phyloP scores from a whole-genome alignment of 2,797 vertebrate genomes.

The Chaetophractus vellerosus region DNA sequence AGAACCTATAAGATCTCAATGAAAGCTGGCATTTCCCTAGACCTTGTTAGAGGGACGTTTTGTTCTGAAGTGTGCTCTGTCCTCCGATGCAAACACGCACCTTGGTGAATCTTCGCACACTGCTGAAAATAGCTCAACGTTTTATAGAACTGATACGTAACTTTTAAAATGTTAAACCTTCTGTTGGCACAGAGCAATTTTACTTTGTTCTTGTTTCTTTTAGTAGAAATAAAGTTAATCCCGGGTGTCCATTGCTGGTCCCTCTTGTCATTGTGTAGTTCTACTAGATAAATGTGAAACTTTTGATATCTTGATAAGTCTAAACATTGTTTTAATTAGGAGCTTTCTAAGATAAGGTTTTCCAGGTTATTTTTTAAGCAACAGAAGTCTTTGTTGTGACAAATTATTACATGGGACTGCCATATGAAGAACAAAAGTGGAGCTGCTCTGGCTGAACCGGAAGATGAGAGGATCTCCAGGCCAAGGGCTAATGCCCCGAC shows the following conservation, averaged over 20 bases:
- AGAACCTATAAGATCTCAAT: not conserved
- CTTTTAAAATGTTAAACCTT: conserved; percentile 4
- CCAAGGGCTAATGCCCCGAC: not conserved
- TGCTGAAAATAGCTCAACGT: conserved; percentile 35
- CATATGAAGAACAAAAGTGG: not conserved
- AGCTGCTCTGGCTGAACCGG: not conserved
- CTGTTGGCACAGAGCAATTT: conserved; percentile 21
- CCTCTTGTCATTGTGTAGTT: not conserved
- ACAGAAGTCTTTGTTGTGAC: not conserved
- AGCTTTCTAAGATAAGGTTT: not conserved
- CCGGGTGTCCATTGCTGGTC: not conserved
- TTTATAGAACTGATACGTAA: not conserved
- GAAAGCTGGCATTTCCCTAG: conserved; percentile 7
- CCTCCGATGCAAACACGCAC: not conserved
- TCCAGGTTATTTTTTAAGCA: conserved; percentile 5
- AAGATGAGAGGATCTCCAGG: too few relatives aligned
- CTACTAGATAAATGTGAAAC: not conserved
- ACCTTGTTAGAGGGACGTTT: not conserved
- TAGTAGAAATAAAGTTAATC: not conserved
- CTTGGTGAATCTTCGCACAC: conserved; percentile 8
- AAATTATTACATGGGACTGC: not conserved
- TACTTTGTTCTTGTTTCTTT: not conserved
- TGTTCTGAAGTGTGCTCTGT: conserved; percentile 36
- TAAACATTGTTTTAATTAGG: conserved; percentile 31
- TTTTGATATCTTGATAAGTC: not conserved